A percentile compares a stretch with the other conserved stretches of the same genome.
Conservation (phyloP, 2,888 invertebrate genomes). For the Eupithecia exiguata region DNA sequence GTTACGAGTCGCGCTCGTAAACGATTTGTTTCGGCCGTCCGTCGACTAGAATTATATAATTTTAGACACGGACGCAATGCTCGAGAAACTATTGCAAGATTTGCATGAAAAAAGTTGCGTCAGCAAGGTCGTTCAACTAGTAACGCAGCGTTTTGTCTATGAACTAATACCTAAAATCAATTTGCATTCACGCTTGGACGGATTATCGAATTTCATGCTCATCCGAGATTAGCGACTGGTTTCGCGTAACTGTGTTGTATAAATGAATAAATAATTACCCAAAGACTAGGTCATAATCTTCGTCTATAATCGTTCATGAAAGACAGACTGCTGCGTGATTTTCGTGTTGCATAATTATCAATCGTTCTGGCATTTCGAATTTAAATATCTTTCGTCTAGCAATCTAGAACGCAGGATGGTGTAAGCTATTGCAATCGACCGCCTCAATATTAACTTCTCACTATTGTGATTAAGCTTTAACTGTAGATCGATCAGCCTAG, state of each 20-base stretch:
- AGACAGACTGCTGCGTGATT: constrained; percentile 9
- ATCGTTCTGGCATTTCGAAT: constrained; percentile 23
- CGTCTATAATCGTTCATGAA: too few species aligned
- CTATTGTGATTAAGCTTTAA: background rate
- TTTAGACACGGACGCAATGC: constrained; percentile 24
- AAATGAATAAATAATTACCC: background rate
- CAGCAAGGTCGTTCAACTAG: constrained; percentile 33
- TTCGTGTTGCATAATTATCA: constrained; percentile 16
- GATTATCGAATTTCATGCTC: background rate
- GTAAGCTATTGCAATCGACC: constrained; percentile 17
- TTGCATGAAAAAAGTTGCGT: constrained; percentile 41
- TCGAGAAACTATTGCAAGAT: constrained; percentile 45
- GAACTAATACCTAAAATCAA: constrained; percentile 14
- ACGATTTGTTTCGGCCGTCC: constrained; percentile 62
- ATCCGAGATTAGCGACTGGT: constrained; percentile 3
- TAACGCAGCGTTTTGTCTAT: constrained; percentile 18
- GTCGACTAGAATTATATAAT: constrained; percentile 58
- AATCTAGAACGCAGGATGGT: constrained; percentile 16
- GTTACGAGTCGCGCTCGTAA: constrained; percentile 49
- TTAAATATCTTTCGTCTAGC: constrained; percentile 22
- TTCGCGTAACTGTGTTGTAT: background rate
- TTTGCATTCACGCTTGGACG: constrained; percentile 8
- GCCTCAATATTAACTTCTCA: constrained; percentile 1
- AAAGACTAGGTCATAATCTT: background rate
- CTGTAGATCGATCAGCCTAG: background rate